Evolutionary conservation across 2,797 vertebrate genomes (phyloP).

Genomic region (Lophotriccus pileatus): DNA sequence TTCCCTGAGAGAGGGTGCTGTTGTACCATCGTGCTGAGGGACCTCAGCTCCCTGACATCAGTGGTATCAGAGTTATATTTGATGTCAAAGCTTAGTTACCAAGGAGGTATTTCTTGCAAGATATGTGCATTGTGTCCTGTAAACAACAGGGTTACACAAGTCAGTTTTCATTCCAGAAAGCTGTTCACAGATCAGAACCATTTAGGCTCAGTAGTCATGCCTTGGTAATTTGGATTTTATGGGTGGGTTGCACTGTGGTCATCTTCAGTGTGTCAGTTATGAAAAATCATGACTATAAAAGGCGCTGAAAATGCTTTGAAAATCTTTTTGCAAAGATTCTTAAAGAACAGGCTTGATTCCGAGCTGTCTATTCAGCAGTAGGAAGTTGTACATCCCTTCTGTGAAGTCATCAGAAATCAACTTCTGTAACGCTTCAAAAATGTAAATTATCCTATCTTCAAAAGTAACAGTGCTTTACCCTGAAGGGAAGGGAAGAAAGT

Average conservation of each 20-base stretch:
- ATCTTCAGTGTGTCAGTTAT: background rate
- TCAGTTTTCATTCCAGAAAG: background rate
- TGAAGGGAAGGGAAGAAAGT: background rate
- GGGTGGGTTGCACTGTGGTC: background rate
- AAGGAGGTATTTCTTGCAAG: background rate
- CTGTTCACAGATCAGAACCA: background rate
- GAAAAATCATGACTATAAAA: background rate
- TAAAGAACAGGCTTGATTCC: background rate
- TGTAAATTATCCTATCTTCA: background rate
- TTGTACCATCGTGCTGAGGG: background rate
- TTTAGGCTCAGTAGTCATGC: background rate
- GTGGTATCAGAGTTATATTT: background rate
- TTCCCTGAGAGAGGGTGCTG: conserved; percentile 3
- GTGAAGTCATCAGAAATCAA: background rate
- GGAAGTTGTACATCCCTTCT: background rate
- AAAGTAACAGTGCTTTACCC: background rate
- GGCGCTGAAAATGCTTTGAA: background rate
- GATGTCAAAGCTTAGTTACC: background rate
- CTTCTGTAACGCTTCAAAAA: background rate
- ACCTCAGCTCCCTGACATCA: background rate
- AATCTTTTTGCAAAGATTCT: background rate
- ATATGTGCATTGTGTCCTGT: too few relatives aligned
- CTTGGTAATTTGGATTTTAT: background rate
- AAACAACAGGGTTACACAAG: background rate
- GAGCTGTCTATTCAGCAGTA: background rate